These are phyloP conservation scores for Corythornis leucogaster DNA, from an alignment of 2,797 vertebrate genomes.

Conservation along the genomic window DNA sequence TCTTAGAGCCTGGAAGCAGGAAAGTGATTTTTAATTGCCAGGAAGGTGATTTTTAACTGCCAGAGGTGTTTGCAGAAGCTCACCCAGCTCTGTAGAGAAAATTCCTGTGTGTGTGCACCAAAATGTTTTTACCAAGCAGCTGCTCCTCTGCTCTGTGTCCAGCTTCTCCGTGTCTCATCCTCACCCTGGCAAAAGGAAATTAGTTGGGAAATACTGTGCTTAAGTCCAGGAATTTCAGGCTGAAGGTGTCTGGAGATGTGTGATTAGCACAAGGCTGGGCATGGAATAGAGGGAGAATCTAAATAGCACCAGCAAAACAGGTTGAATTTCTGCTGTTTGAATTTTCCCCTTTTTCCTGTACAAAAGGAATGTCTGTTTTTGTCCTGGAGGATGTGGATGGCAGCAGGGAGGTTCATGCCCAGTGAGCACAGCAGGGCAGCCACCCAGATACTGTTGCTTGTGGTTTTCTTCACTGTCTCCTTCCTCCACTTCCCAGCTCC, in stretches of 20 bases:
- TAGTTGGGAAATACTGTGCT: accelerated
- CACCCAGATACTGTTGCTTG: accelerated
- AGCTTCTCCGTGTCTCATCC: background rate
- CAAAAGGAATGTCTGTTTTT: background rate
- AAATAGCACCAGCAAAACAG: accelerated
- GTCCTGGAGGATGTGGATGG: background rate
- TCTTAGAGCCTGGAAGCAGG: background rate
- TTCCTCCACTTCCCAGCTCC: background rate
- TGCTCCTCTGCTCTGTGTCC: no score
- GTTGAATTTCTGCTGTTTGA: background rate
- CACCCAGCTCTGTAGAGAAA: background rate
- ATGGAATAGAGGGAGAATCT: background rate
- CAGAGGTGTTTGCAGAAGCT: background rate
- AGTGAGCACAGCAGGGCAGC: background rate
- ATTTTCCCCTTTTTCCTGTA: background rate
- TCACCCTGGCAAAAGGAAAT: background rate
- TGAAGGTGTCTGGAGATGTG: accelerated
- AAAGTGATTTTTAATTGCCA: background rate
- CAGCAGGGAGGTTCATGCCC: accelerated
- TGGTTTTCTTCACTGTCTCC: background rate
- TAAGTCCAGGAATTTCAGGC: background rate
- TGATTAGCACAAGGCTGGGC: background rate
- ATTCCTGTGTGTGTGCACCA: accelerated
- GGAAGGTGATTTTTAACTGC: background rate
- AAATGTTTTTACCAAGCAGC: background rate